phyloP scores from a whole-genome alignment of 1,140 invertebrate species.

The Uloborus diversus region DNA sequence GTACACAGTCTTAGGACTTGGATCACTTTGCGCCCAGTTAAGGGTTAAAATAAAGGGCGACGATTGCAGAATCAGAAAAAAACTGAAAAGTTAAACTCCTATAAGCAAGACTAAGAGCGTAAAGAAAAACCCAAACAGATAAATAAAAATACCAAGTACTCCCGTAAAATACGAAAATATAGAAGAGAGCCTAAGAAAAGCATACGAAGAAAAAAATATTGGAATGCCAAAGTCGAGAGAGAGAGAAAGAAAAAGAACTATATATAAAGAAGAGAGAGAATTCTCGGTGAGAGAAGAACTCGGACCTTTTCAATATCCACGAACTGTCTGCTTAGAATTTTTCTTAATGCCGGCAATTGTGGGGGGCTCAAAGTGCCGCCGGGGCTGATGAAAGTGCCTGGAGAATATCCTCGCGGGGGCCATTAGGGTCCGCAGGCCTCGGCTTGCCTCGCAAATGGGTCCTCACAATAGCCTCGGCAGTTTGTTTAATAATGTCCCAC shows the following conservation, averaged over 20 bases:
- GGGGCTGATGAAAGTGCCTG: conserved; percentile 47
- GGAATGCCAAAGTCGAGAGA: conserved; percentile 48
- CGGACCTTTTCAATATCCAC: conserved; percentile 47
- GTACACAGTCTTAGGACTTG: too few relatives aligned
- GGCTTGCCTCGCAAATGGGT: conserved; percentile 5
- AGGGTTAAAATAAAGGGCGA: too few relatives aligned
- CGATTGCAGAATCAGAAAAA: too few relatives aligned
- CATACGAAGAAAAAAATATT: background rate
- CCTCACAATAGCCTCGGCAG: conserved; percentile 37
- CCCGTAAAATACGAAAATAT: conserved; percentile 31
- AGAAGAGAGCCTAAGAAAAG: conserved; percentile 27
- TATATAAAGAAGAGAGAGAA: conserved; percentile 21
- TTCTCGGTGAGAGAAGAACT: conserved; percentile 8
- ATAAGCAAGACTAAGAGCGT: background rate
- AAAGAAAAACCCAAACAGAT: conserved; percentile 16
- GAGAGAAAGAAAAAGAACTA: conserved; percentile 44
- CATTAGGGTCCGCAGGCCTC: conserved; percentile 29
- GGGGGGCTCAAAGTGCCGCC: conserved; percentile 34
- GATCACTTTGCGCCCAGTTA: too few relatives aligned
- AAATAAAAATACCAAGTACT: conserved; percentile 32
- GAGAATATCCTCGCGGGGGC: conserved; percentile 34
- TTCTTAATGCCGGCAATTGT: conserved; percentile 50
- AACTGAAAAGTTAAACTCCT: conserved; percentile 23
- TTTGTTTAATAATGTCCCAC: conserved; percentile 52
- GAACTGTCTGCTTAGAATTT: conserved; percentile 51